Base-by-base conservation (phyloP, 2,113 vertebrate genomes). In the Pelvicachromis taeniatus region DNA sequence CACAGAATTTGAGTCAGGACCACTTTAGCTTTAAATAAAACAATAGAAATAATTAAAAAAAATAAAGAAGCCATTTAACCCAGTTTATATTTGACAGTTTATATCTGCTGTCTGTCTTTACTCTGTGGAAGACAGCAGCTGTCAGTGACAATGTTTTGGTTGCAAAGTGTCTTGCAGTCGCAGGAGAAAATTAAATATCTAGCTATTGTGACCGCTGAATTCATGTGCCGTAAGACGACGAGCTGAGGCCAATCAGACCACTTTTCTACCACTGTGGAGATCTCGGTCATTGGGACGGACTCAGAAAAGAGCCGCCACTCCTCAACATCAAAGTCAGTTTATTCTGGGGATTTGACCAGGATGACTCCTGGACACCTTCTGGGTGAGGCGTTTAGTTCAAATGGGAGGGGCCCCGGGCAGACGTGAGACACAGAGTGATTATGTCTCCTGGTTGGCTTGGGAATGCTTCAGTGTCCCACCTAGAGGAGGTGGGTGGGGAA, bases 1-100 rank as follows among this genome's bases (percentile, higher is more conserved):
- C 14, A 26, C 5, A 26, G n/a, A 45, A 70, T 16, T 63, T 38
- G 0, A 0, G 10, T 21, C 59, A 38, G 59, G 33, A 21, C 33
- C 59, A 21, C 33, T 63, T 63, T 63, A 63, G 33, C 19, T 63
- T 38, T 63, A 38, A 63, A 63, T 21, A 70, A 70, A 70, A 38
- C 33, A 38, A 45, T 29, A 4, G 16, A 48, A 48, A 48, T 48
- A 19, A 45, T 9, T 1, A 2, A 7, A 21, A 38, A 12, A 2
- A 38, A 65, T 13, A 4, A 45, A 48, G 50, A 50, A 12, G 23
- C 42, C 68, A 75, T 75, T 75, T 45, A 45, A 19, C 26, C 26
- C 68, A 50, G 23, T 31, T 13, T 75, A 45, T 50, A 50, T 10
- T 31, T 73, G 23, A 50, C 38, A 70, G 38, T 1, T 70, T 68